These are phyloP conservation scores for Diadromus collaris DNA, from an alignment of 2,888 invertebrate species.

Conservation along the genomic window DNA sequence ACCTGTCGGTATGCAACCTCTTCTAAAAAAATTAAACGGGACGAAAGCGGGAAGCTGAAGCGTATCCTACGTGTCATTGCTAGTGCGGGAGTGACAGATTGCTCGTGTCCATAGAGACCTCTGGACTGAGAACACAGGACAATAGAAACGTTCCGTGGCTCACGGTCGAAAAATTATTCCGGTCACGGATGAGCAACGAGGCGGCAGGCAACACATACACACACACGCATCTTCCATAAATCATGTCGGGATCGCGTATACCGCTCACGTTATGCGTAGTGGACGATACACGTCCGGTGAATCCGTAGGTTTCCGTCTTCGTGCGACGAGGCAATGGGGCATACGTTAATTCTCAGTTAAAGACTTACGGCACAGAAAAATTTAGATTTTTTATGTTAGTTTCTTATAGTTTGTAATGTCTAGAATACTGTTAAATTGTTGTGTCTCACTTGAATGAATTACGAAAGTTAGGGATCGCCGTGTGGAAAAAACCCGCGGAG, in stretches of 20 bases:
- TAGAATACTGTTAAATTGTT: too few species aligned
- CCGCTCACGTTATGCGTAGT: constrained; percentile 22
- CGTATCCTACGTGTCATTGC: neutral
- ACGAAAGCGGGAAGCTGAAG: constrained; percentile 10
- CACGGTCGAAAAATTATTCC: constrained; percentile 15
- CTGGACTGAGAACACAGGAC: neutral
- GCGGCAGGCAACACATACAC: constrained; percentile 1
- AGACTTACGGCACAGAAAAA: too few species aligned
- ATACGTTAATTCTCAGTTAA: neutral
- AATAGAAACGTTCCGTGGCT: neutral
- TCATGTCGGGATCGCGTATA: constrained; percentile 25
- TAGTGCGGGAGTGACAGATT: neutral
- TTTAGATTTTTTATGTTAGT: too few species aligned
- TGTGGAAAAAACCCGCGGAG: too few species aligned
- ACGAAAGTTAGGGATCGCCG: too few species aligned
- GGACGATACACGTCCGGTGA: constrained; percentile 13
- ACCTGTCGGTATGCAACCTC: constrained; percentile 5
- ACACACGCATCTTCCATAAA: constrained; percentile 31
- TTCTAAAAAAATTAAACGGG: neutral
- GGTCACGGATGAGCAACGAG: constrained; percentile 41
- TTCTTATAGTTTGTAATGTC: too few species aligned
- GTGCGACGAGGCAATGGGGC: neutral
- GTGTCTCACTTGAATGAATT: too few species aligned
- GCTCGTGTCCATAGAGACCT: neutral
- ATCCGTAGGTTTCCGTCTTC: neutral